Evolutionary conservation across 1,140 invertebrate species (phyloP).

Genomic region (Cotesia vestalis): DNA sequence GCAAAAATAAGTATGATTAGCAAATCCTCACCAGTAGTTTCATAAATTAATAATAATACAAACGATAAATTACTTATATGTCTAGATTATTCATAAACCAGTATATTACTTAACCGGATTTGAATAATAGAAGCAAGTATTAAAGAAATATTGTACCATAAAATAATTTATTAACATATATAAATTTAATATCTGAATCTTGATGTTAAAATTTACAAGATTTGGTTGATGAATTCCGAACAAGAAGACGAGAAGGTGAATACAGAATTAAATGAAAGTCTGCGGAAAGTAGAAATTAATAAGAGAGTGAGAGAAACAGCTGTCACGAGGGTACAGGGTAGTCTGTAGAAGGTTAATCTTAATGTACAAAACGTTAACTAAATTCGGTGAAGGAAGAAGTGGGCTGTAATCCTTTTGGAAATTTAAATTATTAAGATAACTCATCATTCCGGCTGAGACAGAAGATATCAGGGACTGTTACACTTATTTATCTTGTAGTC

Average conservation of each 20-base stretch:
- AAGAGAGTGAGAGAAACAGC: slow-evolving; percentile 13
- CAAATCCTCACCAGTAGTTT: too few species aligned
- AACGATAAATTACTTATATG: too few species aligned
- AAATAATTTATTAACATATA: too few species aligned
- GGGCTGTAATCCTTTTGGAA: not conserved
- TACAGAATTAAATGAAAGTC: not conserved
- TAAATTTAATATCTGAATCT: not conserved
- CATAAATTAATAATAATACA: too few species aligned
- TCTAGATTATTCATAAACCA: too few species aligned
- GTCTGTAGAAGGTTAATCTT: not conserved
- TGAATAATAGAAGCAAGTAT: too few species aligned
- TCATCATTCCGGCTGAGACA: too few species aligned
- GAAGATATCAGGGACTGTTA: too few species aligned
- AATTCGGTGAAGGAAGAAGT: not conserved
- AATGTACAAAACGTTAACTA: not conserved
- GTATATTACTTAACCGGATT: too few species aligned
- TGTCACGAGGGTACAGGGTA: not conserved
- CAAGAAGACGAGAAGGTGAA: not conserved
- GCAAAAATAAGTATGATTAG: too few species aligned
- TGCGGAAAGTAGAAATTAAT: slow-evolving; percentile 9
- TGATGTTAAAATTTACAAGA: not conserved
- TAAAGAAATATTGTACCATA: too few species aligned
- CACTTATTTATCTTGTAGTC: too few species aligned
- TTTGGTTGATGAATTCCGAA: not conserved
- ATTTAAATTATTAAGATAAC: not conserved